These are phyloP conservation scores for Pangasius sanitwongsei DNA, from an alignment of 2,797 vertebrate genomes.

Conservation along the genomic window DNA sequence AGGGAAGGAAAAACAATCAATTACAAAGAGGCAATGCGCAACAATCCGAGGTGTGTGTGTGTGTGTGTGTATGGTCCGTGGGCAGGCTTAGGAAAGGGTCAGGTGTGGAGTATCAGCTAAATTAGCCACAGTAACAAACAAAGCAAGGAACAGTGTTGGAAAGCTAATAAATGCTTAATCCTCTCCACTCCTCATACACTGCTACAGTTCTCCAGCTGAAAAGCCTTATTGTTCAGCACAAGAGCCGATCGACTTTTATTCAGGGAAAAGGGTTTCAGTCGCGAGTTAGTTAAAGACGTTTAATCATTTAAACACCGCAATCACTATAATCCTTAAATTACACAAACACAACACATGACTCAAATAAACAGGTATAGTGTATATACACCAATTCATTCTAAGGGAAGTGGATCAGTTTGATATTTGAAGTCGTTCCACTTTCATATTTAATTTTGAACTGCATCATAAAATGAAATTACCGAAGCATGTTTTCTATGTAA, in stretches of 20 bases:
- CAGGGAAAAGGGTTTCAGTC: slow-evolving; percentile 18
- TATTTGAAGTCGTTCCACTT: background rate
- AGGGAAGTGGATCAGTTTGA: background rate
- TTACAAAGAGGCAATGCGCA: background rate
- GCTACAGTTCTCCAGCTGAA: slow-evolving; percentile 47
- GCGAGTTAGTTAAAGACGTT: slow-evolving; percentile 21
- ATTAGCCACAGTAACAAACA: slow-evolving; percentile 28
- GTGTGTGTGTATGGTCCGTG: background rate
- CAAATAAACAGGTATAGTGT: slow-evolving; percentile 9
- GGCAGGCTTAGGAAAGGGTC: slow-evolving; percentile 23
- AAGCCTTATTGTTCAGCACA: slow-evolving; percentile 44
- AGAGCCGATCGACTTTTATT: slow-evolving; percentile 35
- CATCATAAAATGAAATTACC: background rate
- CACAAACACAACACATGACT: background rate
- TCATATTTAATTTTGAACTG: background rate
- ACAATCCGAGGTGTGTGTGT: background rate
- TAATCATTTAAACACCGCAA: slow-evolving; percentile 13
- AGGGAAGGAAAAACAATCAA: slow-evolving; percentile 31
- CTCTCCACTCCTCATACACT: slow-evolving; percentile 25
- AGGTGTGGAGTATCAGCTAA: slow-evolving; percentile 19
- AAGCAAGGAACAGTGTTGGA: slow-evolving; percentile 10
- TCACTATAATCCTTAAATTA: slow-evolving; percentile 3
- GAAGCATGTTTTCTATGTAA: background rate
- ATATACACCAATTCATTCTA: background rate
- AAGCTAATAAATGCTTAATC: slow-evolving; percentile 53